These are phyloP conservation scores for Ceramica pisi DNA, from an alignment of 2,888 invertebrate genomes.

Conservation along the genomic window DNA sequence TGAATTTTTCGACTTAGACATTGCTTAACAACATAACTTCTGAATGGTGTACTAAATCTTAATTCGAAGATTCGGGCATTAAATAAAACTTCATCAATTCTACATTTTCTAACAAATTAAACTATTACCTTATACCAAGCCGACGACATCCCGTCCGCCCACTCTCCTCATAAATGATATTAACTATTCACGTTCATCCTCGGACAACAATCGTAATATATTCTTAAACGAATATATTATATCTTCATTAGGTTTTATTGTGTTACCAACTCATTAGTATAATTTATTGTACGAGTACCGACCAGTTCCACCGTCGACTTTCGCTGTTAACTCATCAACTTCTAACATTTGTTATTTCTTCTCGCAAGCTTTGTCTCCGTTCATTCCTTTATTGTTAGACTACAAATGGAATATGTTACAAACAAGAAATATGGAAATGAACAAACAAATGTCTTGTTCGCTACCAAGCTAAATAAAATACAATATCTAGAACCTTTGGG, in stretches of 20 bases:
- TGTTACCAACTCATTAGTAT: conserved; percentile 67
- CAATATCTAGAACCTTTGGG: background rate
- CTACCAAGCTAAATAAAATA: conserved; percentile 1
- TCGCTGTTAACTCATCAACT: conserved; percentile 34
- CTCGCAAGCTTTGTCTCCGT: conserved; percentile 8
- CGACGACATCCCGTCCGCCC: conserved; percentile 48
- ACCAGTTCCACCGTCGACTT: conserved; percentile 30
- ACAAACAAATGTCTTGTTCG: conserved; percentile 17
- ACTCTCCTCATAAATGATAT: conserved; percentile 59
- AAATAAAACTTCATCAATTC: conserved; percentile 35
- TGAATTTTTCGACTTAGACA: background rate
- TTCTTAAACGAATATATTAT: conserved; percentile 69
- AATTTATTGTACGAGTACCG: conserved; percentile 60
- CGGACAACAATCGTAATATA: conserved; percentile 68
- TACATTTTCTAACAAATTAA: conserved; percentile 58
- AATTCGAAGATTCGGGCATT: conserved; percentile 1
- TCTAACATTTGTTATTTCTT: conserved; percentile 12
- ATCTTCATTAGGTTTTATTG: conserved; percentile 68
- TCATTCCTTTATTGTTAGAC: conserved; percentile 14
- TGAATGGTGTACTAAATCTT: conserved; percentile 30
- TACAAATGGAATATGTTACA: conserved; percentile 20
- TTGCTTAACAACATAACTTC: conserved; percentile 5
- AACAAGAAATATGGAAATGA: conserved; percentile 39
- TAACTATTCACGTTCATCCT: conserved; percentile 57
- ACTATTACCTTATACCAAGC: conserved; percentile 48